These are phyloP conservation scores for Manduca sexta DNA, from an alignment of 1,140 invertebrate genomes.

Conservation along the genomic window DNA sequence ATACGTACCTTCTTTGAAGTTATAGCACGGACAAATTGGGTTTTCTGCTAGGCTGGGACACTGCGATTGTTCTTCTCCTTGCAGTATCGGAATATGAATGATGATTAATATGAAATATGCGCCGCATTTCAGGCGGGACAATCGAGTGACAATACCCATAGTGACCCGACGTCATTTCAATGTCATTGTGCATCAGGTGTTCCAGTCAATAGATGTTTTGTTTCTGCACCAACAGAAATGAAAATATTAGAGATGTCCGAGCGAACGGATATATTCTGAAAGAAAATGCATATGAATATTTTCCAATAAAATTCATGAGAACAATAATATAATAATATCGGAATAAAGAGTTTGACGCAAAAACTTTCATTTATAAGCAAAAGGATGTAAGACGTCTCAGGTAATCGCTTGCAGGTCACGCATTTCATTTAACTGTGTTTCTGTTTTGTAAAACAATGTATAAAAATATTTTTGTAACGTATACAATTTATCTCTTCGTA, in stretches of 20 bases:
- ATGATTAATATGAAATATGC: conserved; percentile 57
- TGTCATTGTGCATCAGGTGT: conserved; percentile 50
- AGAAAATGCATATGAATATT: no score
- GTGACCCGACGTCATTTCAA: conserved; percentile 62
- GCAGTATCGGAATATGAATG: conserved; percentile 63
- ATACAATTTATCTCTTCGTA: no score
- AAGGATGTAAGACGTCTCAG: no score
- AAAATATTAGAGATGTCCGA: conserved; percentile 15
- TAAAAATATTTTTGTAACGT: no score
- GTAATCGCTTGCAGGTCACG: no score
- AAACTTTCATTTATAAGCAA: no score
- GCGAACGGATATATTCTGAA: no score
- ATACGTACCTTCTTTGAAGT: conserved; percentile 87
- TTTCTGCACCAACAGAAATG: conserved; percentile 4
- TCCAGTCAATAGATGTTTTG: conserved; percentile 2
- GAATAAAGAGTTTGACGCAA: neutral
- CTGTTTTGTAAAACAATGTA: no score
- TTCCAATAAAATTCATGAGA: no score
- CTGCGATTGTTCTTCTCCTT: conserved; percentile 70
- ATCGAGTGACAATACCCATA: conserved; percentile 53
- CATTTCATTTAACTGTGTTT: no score
- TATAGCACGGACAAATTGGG: conserved; percentile 90
- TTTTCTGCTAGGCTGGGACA: conserved; percentile 82
- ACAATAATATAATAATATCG: neutral
- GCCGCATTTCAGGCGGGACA: conserved; percentile 51